Base-by-base conservation (phyloP, 2,797 vertebrate species). In the Aeoliscus strigatus region DNA sequence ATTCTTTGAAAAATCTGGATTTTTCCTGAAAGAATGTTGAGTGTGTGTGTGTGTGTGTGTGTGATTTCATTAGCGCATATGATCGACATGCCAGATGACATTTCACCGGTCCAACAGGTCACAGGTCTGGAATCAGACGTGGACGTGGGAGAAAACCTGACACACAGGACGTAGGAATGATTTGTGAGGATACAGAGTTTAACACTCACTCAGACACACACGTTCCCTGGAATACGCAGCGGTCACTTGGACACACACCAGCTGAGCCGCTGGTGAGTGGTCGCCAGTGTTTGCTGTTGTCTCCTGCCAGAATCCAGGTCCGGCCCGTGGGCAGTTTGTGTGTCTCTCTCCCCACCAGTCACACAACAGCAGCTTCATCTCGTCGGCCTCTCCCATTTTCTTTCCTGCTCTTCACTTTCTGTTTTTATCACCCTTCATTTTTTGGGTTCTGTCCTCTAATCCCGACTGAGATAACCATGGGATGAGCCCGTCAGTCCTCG, bases 381-480 rank as follows among this genome's bases (percentile, higher is more conserved):
- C 48, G 58, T 49, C 53, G 42, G 42, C 37, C 39, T 26, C 33
- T 48, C 45, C 27, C 9, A 6, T 28, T 38, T 36, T 32, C 10
- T 33, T 27, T 47, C 52, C 41, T 35, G 17, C 57, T 27, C 39
- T 60, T 77, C 58, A 65, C 29, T 53, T 66, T 67, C 17, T 12
- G 14, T 62, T 59, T 53, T 56, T 40, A 17, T 51, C 59, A 33
- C 24, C 41, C 42, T 64, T 52, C 21, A 36, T 13, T 55, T 18
- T 70, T 73, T 66, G 31, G 35, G 25, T 55, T 63, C 37, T 48
- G 44, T 71, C 67, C 61, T 55, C 41, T 79, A 72, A 84, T 77
- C 83, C 77, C 28, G 53, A 9, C 70, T 77, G 52, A 77, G 59
- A 82, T 62, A 80, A 81, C 81, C 71, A 9, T 50, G 77, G 70